Evolutionary conservation across 2,888 invertebrate species (phyloP).

Genomic region (Coleophora flavipennella): DNA sequence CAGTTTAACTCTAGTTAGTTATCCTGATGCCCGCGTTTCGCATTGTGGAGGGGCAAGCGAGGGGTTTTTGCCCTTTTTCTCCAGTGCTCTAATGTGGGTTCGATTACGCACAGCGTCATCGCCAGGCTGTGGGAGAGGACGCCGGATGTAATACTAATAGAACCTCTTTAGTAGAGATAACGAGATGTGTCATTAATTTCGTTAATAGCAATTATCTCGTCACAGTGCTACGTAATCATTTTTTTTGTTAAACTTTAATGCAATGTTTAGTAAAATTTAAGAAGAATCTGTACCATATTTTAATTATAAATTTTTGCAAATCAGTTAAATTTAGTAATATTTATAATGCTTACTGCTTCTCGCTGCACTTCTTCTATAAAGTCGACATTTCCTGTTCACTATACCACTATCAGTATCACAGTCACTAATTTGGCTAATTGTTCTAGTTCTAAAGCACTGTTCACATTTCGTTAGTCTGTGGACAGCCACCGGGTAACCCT

Average conservation of each 20-base stretch:
- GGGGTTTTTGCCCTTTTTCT: constrained; percentile 29
- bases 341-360: constrained; percentile 56
- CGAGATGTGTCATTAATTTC: no score
- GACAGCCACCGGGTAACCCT: constrained; percentile 26
- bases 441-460: constrained; percentile 58
- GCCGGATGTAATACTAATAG: background rate
- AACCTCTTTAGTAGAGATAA: background rate
- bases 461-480: constrained; percentile 48
- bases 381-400: constrained; percentile 43
- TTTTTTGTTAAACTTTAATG: no score
- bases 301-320: no score
- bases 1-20: constrained; percentile 47
- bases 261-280: no score
- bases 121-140: no score
- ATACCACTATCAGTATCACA: constrained; percentile 68
- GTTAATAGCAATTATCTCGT: no score
- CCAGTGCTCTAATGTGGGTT: background rate
- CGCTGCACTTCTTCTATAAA: constrained; percentile 47
- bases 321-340: background rate
- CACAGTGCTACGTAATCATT: no score
- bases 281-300: no score
- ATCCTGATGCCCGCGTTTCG: constrained; percentile 49
- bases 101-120: no score
- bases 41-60: constrained; percentile 42
- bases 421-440: constrained; percentile 58